phyloP scores from a whole-genome alignment of 2,113 vertebrate species.

The Xenopus borealis region DNA sequence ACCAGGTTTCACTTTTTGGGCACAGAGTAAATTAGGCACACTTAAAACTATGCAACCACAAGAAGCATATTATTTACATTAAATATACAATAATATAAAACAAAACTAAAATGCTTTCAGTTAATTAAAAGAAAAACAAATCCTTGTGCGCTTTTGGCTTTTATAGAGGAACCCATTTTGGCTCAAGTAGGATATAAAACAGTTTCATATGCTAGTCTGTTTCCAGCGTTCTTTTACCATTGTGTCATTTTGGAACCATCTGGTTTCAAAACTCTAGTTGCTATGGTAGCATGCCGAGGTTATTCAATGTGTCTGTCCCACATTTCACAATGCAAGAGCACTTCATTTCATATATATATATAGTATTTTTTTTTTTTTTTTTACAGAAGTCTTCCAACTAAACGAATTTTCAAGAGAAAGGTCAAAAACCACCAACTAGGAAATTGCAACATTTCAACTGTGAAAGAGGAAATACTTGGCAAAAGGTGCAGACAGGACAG shows the following conservation, averaged over 20 bases:
- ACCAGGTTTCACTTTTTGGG: too few relatives aligned
- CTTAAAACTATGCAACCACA: too few relatives aligned
- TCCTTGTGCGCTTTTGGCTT: neutral
- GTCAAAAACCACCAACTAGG: conserved; percentile 23
- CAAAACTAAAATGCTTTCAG: too few relatives aligned
- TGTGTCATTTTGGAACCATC: conserved; percentile 62
- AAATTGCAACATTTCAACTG: conserved; percentile 14
- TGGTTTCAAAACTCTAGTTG: conserved; percentile 65
- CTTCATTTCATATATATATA: neutral
- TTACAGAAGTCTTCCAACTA: neutral
- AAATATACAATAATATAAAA: too few relatives aligned
- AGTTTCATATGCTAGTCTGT: conserved; percentile 31
- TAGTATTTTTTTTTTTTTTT: too few relatives aligned
- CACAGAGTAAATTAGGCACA: too few relatives aligned
- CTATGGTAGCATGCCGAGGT: conserved; percentile 61
- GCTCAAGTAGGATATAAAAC: conserved; percentile 32
- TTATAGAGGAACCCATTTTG: conserved; percentile 2
- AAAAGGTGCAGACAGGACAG: conserved; percentile 48
- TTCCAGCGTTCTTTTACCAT: conserved; percentile 58
- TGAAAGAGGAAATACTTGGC: conserved; percentile 26
- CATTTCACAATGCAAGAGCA: conserved; percentile 45
- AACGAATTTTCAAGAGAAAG: conserved; percentile 48
- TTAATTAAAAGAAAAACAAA: too few relatives aligned
- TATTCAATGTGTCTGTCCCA: conserved; percentile 61
- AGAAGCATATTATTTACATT: too few relatives aligned